These are phyloP conservation scores for Lithobates pipiens DNA, from an alignment of 2,797 vertebrate genomes.

Conservation along the genomic window DNA sequence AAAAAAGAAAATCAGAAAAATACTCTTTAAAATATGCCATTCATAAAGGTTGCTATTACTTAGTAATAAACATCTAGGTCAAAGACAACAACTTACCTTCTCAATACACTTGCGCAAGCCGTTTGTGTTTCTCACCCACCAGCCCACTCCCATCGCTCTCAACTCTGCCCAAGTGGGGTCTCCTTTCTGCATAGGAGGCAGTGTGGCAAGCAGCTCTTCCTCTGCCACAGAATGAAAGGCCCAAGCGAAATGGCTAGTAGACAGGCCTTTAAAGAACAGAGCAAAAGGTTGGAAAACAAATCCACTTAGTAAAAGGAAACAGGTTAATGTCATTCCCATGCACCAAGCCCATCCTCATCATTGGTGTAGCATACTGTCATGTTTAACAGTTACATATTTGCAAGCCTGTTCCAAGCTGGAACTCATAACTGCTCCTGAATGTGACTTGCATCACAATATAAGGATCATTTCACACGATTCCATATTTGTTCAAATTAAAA, in stretches of 20 bases:
- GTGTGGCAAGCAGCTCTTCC: constrained; percentile 92
- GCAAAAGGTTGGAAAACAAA: background rate
- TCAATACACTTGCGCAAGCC: constrained; percentile 92
- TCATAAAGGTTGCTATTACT: no score
- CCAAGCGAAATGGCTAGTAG: constrained; percentile 95
- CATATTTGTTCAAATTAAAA: no score
- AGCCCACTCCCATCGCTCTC: constrained; percentile 94
- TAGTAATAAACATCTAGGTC: no score
- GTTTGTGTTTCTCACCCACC: constrained; percentile 94
- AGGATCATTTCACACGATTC: background rate
- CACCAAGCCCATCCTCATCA: background rate
- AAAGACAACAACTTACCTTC: constrained; percentile 78
- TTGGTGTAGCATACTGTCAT: no score
- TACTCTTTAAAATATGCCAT: no score
- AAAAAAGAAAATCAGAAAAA: no score
- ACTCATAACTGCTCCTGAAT: background rate
- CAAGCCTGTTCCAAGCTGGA: background rate
- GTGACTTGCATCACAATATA: background rate
- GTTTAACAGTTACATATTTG: background rate
- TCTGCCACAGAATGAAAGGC: constrained; percentile 98
- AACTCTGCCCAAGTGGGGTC: constrained; percentile 93
- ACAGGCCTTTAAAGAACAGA: constrained; percentile 81
- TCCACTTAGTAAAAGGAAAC: background rate
- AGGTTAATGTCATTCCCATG: background rate
- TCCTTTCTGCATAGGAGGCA: constrained; percentile 90